Percentiles rank a stretch among this genome's conserved stretches.
Conservation (phyloP, 2,797 vertebrate species). For the Gouania willdenowi region DNA sequence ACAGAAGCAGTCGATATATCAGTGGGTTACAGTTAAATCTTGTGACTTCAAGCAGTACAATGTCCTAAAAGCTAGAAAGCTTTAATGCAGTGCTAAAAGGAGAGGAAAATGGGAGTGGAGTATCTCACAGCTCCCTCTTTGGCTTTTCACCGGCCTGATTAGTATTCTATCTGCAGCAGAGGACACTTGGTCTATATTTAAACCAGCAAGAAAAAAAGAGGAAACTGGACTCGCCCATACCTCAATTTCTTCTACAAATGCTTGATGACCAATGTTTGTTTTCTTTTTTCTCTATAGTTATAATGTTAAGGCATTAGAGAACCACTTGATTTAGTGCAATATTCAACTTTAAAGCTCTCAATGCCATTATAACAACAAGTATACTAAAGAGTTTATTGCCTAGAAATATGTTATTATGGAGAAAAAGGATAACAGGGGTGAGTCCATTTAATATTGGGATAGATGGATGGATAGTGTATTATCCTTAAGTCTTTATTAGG, state of each 20-base stretch:
- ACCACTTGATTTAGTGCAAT: no score
- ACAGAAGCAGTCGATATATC: conserved; percentile 31
- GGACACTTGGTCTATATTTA: conserved; percentile 75
- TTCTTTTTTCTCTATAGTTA: conserved; percentile 27
- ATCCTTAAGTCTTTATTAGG: no score
- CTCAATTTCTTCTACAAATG: conserved; percentile 23
- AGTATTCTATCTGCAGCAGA: conserved; percentile 71
- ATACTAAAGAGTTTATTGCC: no score
- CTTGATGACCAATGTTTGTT: conserved; percentile 28
- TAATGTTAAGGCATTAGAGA: conserved; percentile 36
- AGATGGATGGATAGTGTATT: no score
- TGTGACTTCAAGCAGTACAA: conserved; percentile 27
- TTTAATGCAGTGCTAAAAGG: conserved; percentile 46
- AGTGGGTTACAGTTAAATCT: conserved; percentile 39
- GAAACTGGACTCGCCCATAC: conserved; percentile 32
- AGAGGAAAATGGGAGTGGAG: conserved; percentile 33
- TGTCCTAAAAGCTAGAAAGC: conserved; percentile 38
- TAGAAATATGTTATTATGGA: no score
- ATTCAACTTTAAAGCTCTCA: no score
- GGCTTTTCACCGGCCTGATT: conserved; percentile 68
- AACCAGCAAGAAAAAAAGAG: conserved; percentile 55
- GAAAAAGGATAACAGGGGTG: no score
- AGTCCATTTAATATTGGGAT: no score
- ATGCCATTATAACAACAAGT: no score
- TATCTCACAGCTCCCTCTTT: conserved; percentile 39